Evolutionary conservation across 2,888 invertebrate genomes (phyloP), one percentile per base, ranked within the genome.

Genomic region (Melipona beecheii): DNA sequence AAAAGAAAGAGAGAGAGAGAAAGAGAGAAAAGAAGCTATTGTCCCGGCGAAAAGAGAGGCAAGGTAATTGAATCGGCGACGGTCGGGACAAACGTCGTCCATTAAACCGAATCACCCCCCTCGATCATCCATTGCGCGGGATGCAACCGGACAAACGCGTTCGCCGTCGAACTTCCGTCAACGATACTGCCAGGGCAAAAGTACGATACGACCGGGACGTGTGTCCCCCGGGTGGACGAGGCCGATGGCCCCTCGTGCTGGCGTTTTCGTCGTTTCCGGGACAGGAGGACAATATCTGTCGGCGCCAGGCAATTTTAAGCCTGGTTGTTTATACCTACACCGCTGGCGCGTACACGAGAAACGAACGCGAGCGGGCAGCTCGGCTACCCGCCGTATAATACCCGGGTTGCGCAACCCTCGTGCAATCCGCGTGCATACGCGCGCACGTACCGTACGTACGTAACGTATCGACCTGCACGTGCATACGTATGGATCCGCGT

Each of bases 391-490:
- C 6, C 31, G 60, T 52, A 70, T 83, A 71, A 65, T 49, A 66
- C 83, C 43, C 52, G 60, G 49, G 75, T 83, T 83, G 83, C 84
- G 83, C 83, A 83, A 83, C 71, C 84, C 84, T 62, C 60, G 36
- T 56, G 15, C 31, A 64, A 43, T 17, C 21, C 68, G 17, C 50
- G n/a, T 58, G 24, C n/a, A 15, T 43, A 58, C 36, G 36, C 11
- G 11, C 5, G 36, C 13, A 64, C 21, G 17, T 65, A 65, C 24
- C 43, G 11, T 43, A 58, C 58, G 27, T 49, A 49, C 21, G 11
- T 24, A 27, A 52, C 64, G 19, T 52, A 9, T 24, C 17, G 17
- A 49, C 24, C 17, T 9, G 43, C 9, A 24, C 24, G 60, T 60
- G 19, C n/a, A 31, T 24, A 52, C 36, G 76, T 54, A 64, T 9